Conservation (phyloP, 2,888 invertebrate species). For the Phymatocera aterrima region DNA sequence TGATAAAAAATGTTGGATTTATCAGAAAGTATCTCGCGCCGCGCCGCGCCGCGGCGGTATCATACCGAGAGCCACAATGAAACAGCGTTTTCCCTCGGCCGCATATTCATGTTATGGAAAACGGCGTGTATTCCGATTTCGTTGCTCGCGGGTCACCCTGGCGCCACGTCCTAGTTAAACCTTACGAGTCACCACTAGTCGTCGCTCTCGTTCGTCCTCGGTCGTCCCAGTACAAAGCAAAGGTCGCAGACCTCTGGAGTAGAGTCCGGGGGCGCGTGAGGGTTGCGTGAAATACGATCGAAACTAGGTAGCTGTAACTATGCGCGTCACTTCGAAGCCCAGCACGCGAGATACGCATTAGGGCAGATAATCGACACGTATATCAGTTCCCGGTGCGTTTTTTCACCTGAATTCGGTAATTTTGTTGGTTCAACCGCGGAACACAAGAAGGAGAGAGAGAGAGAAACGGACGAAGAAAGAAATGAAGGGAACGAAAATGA, state of each 20-base stretch:
- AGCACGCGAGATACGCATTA: slow-evolving; percentile 29
- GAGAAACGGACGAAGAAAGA: too few relatives aligned
- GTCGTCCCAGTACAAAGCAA: too few relatives aligned
- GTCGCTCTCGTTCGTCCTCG: too few relatives aligned
- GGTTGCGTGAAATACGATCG: slow-evolving; percentile 28
- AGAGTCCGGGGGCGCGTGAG: background rate
- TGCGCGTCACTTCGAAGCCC: background rate
- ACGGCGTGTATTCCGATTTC: slow-evolving; percentile 27
- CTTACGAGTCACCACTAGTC: background rate
- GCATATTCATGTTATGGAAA: slow-evolving; percentile 46
- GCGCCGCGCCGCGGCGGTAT: too few relatives aligned
- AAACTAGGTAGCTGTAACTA: slow-evolving; percentile 3
- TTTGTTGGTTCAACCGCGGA: too few relatives aligned
- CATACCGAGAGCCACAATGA: slow-evolving; percentile 32
- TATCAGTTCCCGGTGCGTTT: background rate
- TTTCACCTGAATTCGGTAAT: background rate
- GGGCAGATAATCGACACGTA: slow-evolving; percentile 27
- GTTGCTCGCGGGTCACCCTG: background rate
- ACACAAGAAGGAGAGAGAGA: too few relatives aligned
- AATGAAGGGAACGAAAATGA: too few relatives aligned
- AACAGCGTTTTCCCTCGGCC: slow-evolving; percentile 19
- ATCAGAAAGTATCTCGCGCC: slow-evolving; percentile 31
- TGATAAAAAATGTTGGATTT: slow-evolving; percentile 42
- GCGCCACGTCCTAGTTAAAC: slow-evolving; percentile 5
- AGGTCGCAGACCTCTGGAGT: background rate